Conservation (phyloP, 2,797 vertebrate genomes). For the Euthynnus affinis region DNA sequence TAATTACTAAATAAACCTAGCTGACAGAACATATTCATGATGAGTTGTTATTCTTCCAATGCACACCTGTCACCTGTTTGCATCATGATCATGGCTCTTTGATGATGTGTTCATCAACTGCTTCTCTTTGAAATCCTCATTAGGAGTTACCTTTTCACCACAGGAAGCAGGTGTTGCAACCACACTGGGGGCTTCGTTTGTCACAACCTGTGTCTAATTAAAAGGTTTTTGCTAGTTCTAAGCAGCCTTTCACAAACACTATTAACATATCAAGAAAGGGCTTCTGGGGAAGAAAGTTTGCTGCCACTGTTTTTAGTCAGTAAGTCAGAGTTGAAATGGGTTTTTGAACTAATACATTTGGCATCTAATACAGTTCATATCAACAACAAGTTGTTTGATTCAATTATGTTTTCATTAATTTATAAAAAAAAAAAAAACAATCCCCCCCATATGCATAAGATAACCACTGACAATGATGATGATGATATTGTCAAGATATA, state of each 20-base stretch:
- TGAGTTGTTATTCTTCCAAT: not conserved
- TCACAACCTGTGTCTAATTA: not conserved
- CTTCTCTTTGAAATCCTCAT: constrained; percentile 36
- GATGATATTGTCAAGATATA: too few relatives aligned
- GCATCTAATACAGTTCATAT: too few relatives aligned
- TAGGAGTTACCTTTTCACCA: constrained; percentile 18
- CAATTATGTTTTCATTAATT: not conserved
- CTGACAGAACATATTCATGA: not conserved
- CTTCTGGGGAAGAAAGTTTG: not conserved
- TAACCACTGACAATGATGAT: too few relatives aligned
- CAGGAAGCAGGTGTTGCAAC: constrained; percentile 41
- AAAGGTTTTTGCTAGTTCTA: constrained; percentile 8
- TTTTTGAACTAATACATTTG: not conserved
- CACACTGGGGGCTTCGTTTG: constrained; percentile 11
- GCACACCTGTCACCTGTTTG: constrained; percentile 34
- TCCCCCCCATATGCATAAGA: too few relatives aligned
- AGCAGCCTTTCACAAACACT: constrained; percentile 8
- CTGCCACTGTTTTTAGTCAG: not conserved
- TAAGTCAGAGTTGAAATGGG: not conserved
- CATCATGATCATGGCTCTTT: not conserved
- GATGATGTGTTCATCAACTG: constrained; percentile 37
- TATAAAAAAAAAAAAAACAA: not conserved
- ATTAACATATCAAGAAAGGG: constrained; percentile 2
- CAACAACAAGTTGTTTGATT: too few relatives aligned
- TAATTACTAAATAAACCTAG: not conserved